A percentile compares a stretch with the other conserved stretches of the same genome.
phyloP scores from a whole-genome alignment of 1,140 invertebrate species.

The Littorina saxatilis region DNA sequence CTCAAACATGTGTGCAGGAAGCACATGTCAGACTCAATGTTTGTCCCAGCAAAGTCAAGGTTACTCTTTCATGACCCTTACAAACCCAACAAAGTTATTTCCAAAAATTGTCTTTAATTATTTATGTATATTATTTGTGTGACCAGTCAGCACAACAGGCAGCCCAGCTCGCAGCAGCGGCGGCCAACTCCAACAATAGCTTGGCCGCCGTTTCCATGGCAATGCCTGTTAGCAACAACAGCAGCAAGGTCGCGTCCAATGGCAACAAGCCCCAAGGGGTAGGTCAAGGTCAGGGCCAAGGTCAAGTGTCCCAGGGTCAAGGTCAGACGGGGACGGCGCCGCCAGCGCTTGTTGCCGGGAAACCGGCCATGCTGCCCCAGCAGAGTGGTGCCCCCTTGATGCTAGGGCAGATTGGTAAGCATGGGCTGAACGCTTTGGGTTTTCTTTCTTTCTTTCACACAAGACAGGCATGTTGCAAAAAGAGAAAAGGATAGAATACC shows the following conservation, averaged over 20 bases:
- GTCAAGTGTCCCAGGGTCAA: constrained; percentile 43
- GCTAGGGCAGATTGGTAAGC: constrained; percentile 62
- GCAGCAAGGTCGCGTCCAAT: constrained; percentile 33
- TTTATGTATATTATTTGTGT: too few species aligned
- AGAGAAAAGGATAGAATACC: too few species aligned
- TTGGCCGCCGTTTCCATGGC: constrained; percentile 41
- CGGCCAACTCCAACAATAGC: constrained; percentile 27
- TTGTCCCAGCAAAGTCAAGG: neutral
- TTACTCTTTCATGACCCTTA: too few species aligned
- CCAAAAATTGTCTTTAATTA: too few species aligned
- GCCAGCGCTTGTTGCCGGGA: constrained; percentile 60
- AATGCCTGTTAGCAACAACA: constrained; percentile 35
- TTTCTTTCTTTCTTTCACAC: too few species aligned
- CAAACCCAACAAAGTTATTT: too few species aligned
- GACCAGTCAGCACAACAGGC: neutral
- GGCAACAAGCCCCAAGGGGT: constrained; percentile 39
- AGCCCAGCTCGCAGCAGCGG: constrained; percentile 28
- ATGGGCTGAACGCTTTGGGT: too few species aligned
- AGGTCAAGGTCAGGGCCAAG: constrained; percentile 42
- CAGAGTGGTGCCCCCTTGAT: constrained; percentile 59
- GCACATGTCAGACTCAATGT: neutral
- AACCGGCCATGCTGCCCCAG: constrained; percentile 61
- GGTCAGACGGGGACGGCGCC: constrained; percentile 32
- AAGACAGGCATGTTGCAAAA: too few species aligned
- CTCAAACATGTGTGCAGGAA: too few species aligned